Conservation (phyloP, 2,113 vertebrate species). For the Ceyx cyanopectus region DNA sequence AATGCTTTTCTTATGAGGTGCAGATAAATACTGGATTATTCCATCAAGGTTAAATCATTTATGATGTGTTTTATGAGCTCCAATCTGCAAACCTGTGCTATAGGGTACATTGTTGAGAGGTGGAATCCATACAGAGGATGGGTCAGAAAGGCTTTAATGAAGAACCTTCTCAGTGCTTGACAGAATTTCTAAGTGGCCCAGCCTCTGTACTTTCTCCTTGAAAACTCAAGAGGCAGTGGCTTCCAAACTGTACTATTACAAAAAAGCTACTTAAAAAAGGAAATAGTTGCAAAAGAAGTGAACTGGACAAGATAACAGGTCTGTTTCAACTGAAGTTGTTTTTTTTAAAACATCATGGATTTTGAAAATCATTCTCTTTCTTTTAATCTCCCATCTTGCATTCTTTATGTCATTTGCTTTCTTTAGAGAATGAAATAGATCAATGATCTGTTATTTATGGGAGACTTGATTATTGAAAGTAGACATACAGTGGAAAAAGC, state of each 20-base stretch:
- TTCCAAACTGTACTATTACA: background rate
- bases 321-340: background rate
- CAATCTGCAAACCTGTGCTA: background rate
- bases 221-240: background rate
- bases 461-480: background rate
- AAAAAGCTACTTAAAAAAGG: background rate
- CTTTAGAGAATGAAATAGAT: background rate
- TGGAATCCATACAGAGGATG: background rate
- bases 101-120: background rate
- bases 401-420: background rate
- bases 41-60: background rate
- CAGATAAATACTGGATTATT: background rate
- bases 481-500: background rate
- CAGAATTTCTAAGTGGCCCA: background rate
- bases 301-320: background rate
- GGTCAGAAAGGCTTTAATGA: background rate
- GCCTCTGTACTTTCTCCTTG: background rate
- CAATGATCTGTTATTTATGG: background rate
- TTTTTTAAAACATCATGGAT: background rate
- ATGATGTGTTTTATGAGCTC: background rate
- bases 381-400: background rate
- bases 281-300: background rate
- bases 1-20: background rate
- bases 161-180: background rate
- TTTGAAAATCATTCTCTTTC: background rate